Conservation (phyloP, 2,797 vertebrate species). For the Cephalopachus bancanus region DNA sequence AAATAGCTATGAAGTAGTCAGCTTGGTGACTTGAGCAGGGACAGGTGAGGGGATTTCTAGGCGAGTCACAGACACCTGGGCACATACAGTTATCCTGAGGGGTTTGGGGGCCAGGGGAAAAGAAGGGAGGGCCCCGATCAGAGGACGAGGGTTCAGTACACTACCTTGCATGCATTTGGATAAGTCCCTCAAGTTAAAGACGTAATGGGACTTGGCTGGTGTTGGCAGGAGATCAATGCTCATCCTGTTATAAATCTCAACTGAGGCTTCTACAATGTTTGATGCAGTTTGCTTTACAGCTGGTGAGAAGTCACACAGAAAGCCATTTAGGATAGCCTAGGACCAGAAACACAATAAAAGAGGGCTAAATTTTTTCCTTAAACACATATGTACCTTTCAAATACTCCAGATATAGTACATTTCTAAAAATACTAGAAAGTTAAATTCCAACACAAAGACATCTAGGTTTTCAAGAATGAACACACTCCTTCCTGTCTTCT, state of each 20-base stretch:
- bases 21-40: background rate
- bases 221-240: constrained; percentile 94
- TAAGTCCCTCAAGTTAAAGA: constrained; percentile 94
- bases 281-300: constrained; percentile 90
- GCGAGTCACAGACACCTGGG: background rate
- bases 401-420: background rate
- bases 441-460: background rate
- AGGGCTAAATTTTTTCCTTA: background rate
- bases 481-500: background rate
- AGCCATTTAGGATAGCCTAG: constrained; percentile 93
- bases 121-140: background rate
- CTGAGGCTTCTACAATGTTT: constrained; percentile 92
- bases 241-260: constrained; percentile 94
- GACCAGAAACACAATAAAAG: constrained; percentile 47
- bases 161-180: constrained; percentile 95
- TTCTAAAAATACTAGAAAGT: constrained; percentile 33
- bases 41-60: background rate
- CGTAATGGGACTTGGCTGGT: constrained; percentile 95
- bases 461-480: background rate
- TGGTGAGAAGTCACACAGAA: constrained; percentile 91
- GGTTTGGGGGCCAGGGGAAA: background rate
- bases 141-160: background rate
- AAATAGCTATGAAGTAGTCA: background rate
- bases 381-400: constrained; percentile 6
- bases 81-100: background rate